A percentile compares a stretch with the other conserved stretches of the same genome.
Conservation (phyloP, 2,888 invertebrate genomes). For the Idaea aversata region DNA sequence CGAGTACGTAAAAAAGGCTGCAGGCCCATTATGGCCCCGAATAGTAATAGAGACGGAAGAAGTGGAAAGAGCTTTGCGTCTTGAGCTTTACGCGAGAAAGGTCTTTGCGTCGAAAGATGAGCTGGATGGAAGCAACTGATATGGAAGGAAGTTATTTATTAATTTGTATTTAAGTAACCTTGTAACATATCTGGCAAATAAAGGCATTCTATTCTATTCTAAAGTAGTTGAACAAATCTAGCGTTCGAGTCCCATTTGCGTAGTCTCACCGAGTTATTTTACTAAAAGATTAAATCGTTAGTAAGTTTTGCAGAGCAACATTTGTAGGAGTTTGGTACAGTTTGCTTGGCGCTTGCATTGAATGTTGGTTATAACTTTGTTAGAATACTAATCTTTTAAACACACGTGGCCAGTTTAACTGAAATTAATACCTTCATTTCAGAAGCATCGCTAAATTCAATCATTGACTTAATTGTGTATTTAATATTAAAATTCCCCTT, state of each 20-base stretch:
- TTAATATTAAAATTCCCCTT: too few relatives aligned
- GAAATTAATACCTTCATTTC: not conserved
- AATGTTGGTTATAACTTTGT: not conserved
- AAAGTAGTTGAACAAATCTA: not conserved
- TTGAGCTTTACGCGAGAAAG: too few relatives aligned
- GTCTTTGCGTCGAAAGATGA: too few relatives aligned
- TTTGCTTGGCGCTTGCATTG: not conserved
- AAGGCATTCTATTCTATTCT: not conserved
- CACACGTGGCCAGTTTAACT: not conserved
- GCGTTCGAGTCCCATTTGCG: not conserved
- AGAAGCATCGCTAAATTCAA: not conserved
- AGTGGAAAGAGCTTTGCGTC: too few relatives aligned
- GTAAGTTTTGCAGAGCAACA: not conserved
- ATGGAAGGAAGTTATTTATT: too few relatives aligned
- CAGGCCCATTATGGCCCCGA: too few relatives aligned
- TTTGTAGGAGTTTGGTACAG: not conserved
- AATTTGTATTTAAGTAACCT: too few relatives aligned
- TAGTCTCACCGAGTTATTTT: conserved; percentile 1
- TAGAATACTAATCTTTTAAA: not conserved
- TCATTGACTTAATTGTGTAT: not conserved
- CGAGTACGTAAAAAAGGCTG: too few relatives aligned
- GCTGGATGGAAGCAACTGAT: too few relatives aligned
- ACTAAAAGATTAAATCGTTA: not conserved
- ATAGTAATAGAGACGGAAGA: too few relatives aligned
- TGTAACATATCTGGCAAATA: too few relatives aligned